These are phyloP conservation scores for Ditylenchus weischeri DNA, from an alignment of 2,888 invertebrate species.

Conservation along the genomic window DNA sequence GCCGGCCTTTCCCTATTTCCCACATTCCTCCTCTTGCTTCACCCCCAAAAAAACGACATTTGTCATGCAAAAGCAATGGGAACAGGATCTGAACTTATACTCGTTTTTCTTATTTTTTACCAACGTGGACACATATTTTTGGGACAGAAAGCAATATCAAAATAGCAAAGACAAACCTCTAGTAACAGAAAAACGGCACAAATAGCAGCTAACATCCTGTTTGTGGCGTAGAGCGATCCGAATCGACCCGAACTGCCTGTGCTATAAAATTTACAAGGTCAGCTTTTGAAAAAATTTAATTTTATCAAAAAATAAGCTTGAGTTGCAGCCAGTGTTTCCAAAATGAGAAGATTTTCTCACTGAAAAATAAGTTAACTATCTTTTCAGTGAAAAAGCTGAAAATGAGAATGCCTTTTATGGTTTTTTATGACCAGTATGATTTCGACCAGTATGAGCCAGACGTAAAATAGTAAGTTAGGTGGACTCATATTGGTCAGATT, in stretches of 20 bases:
- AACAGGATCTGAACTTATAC: slow-evolving; percentile 1
- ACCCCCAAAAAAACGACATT: background rate
- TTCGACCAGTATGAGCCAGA: too few relatives aligned
- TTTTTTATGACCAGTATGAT: too few relatives aligned
- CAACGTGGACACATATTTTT: background rate
- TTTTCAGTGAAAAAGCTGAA: too few relatives aligned
- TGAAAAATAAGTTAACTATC: too few relatives aligned
- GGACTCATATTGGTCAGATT: too few relatives aligned
- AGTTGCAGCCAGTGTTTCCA: too few relatives aligned
- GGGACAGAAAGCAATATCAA: slow-evolving; percentile 7
- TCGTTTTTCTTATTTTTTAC: background rate
- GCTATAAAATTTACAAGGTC: background rate
- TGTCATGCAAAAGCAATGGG: slow-evolving; percentile 7
- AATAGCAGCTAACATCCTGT: slow-evolving; percentile 46
- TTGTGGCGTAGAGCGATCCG: slow-evolving; percentile 49
- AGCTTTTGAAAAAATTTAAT: too few relatives aligned
- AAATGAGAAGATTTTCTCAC: too few relatives aligned
- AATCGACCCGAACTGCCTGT: slow-evolving; percentile 27
- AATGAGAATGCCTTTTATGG: too few relatives aligned
- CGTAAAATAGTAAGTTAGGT: too few relatives aligned
- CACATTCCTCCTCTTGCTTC: background rate
- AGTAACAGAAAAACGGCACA: slow-evolving; percentile 46
- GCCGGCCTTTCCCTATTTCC: background rate
- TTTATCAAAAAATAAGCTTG: too few relatives aligned
- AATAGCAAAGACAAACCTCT: slow-evolving; percentile 34